Base-by-base conservation (phyloP, 2,888 invertebrate species). In the Doris montereyensis region DNA sequence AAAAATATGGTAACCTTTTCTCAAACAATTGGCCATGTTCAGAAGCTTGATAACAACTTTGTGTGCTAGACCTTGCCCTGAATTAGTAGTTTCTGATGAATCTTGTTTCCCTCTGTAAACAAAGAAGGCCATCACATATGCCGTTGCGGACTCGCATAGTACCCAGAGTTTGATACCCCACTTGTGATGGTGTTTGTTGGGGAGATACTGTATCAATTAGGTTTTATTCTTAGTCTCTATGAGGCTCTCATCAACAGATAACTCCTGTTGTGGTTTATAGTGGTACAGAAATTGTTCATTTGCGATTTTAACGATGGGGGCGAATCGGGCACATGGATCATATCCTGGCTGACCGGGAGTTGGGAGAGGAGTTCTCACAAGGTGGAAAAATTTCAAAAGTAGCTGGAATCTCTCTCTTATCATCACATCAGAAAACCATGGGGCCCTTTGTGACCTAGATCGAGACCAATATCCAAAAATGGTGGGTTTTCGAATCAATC, bases 311-410 rank as follows among this genome's bases (percentile, higher is more conserved):
- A 58, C 58, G 24, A 58, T n/a, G n/a, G 58, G 58, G 24, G 58
- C 58, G 24, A 58, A 58, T 24, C 58, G n/a, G 24, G 58, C 58
- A 24, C 58, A 58, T 24, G 58, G 58, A 24, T 58, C 58, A 24
- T 58, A 58, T 21, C 58, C 58, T 58, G 58, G 58, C 24, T 58
- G 58, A 24, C 58, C 58, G n/a, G 58, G 58, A 58, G 58, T 58
- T 58, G 58, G 58, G n/a, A 58, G 24, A 58, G 58, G 10, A 8
- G 58, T 58, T 21, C 58, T n/a, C n/a, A 58, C 58, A 58, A 58
- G 24, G 24, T 58, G 58, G 24, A 58, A 58, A 58, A 58, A 10
- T 58, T 58, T 58, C 24, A 58, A 58, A 58, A 58, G n/a, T 58
- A 58, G 58, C 24, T 58, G 58, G 58, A 58, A 58, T 24, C 58